Conservation (phyloP, 2,888 invertebrate species). For the Spodoptera exigua region DNA sequence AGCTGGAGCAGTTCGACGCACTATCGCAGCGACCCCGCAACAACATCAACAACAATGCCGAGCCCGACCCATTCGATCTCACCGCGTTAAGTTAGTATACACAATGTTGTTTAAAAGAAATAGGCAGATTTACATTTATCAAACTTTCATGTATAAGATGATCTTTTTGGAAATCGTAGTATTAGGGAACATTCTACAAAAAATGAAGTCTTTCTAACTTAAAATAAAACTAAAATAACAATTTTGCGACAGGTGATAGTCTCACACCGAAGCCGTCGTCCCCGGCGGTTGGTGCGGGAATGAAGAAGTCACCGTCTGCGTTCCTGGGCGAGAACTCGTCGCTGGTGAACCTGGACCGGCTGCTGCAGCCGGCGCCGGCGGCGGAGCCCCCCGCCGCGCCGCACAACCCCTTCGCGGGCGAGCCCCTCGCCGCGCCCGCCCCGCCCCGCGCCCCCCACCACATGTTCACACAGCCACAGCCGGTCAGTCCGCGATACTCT, state of each 20-base stretch:
- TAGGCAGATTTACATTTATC: too few species aligned
- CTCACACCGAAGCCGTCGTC: slow-evolving; percentile 89
- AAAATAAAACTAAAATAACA: too few species aligned
- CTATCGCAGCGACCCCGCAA: slow-evolving; percentile 93
- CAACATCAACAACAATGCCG: slow-evolving; percentile 63
- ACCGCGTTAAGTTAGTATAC: slow-evolving; percentile 82
- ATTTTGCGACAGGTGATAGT: slow-evolving; percentile 73
- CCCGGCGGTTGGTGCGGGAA: slow-evolving; percentile 75
- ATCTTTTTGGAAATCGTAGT: too few species aligned
- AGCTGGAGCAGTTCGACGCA: slow-evolving; percentile 96
- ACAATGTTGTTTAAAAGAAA: too few species aligned
- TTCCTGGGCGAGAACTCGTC: slow-evolving; percentile 99
- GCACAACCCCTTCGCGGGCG: slow-evolving; percentile 65
- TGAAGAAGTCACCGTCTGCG: slow-evolving; percentile 97
- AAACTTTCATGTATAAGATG: too few species aligned
- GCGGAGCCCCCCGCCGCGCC: slow-evolving; percentile 47
- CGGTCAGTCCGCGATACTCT: slow-evolving; percentile 64
- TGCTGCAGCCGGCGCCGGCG: slow-evolving; percentile 89
- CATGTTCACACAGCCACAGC: slow-evolving; percentile 65
- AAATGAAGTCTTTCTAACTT: too few species aligned
- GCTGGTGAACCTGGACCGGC: slow-evolving; percentile 98
- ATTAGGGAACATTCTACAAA: too few species aligned
- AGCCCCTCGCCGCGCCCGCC: slow-evolving; percentile 32
- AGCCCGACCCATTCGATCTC: slow-evolving; percentile 92
- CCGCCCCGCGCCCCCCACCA: slow-evolving; percentile 1